Evolutionary conservation across 2,888 invertebrate genomes (phyloP).

Genomic region (Odontothrips loti): DNA sequence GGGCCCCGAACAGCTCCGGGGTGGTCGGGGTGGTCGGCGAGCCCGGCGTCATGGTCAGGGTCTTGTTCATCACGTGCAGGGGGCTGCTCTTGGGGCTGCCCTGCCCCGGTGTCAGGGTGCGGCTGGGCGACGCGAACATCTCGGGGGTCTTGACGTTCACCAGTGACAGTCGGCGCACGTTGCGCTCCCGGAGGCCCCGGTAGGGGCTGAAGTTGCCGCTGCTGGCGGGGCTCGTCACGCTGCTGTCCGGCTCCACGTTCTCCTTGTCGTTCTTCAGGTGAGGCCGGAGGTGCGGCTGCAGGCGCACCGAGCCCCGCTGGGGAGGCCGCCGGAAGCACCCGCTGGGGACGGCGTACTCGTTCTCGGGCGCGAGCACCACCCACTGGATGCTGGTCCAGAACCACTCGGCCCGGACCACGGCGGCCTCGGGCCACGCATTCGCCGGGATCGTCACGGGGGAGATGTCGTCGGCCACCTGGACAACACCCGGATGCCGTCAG

Average conservation of each 20-base stretch:
- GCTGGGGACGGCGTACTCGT: not conserved
- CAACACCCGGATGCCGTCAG: not conserved
- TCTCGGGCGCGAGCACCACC: not conserved
- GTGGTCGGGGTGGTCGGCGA: not conserved
- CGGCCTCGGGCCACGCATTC: not conserved
- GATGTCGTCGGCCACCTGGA: not conserved
- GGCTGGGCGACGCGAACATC: not conserved
- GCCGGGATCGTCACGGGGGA: not conserved
- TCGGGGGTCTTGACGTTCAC: not conserved
- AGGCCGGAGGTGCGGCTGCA: not conserved
- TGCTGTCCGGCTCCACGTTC: slow-evolving; percentile 7
- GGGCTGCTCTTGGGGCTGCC: too few relatives aligned
- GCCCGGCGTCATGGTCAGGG: not conserved
- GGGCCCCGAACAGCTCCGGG: not conserved
- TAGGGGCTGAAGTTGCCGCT: not conserved
- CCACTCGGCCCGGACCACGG: not conserved
- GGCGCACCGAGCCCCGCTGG: not conserved
- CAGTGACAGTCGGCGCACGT: not conserved
- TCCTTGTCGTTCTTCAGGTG: not conserved
- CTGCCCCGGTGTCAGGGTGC: not conserved
- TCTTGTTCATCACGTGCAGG: not conserved
- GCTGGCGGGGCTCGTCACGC: not conserved
- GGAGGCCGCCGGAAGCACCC: not conserved
- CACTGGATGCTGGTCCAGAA: slow-evolving; percentile 7
- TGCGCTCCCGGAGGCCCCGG: not conserved